These are phyloP conservation scores for Phylloscopus whistleri DNA, from an alignment of 2,113 vertebrate species.

Conservation along the genomic window DNA sequence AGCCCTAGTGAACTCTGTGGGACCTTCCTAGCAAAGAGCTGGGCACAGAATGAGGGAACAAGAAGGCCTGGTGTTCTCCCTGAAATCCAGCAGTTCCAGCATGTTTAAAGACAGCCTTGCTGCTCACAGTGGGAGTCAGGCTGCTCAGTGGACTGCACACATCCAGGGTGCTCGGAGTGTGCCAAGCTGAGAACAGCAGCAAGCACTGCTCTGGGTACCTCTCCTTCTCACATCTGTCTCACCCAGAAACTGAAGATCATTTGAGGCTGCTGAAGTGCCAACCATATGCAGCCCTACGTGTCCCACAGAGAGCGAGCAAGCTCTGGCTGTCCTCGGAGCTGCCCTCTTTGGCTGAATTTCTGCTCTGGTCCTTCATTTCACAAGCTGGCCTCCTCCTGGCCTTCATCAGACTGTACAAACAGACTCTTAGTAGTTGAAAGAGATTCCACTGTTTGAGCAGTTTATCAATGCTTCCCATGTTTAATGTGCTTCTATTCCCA, in stretches of 20 bases:
- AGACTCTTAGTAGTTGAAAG: background rate
- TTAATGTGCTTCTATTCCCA: background rate
- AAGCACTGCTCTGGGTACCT: background rate
- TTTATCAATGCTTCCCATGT: background rate
- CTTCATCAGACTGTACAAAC: background rate
- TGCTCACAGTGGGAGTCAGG: fast-evolving
- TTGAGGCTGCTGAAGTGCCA: background rate
- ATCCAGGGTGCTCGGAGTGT: background rate
- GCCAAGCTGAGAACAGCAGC: background rate
- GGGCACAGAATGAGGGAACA: background rate
- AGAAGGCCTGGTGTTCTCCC: background rate
- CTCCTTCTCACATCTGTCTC: background rate
- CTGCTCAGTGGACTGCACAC: fast-evolving
- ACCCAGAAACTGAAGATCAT: background rate
- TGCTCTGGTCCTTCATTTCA: fast-evolving
- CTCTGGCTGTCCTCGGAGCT: background rate
- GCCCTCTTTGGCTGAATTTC: background rate
- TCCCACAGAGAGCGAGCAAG: fast-evolving
- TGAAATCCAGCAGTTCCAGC: background rate
- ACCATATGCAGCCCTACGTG: background rate
- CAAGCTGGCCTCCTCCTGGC: background rate
- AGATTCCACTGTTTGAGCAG: background rate
- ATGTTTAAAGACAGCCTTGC: background rate
- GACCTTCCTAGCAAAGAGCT: background rate
- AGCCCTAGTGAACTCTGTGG: background rate